Base-by-base conservation (phyloP, 2,797 vertebrate genomes). In the Heteromormyrus szaboi region DNA sequence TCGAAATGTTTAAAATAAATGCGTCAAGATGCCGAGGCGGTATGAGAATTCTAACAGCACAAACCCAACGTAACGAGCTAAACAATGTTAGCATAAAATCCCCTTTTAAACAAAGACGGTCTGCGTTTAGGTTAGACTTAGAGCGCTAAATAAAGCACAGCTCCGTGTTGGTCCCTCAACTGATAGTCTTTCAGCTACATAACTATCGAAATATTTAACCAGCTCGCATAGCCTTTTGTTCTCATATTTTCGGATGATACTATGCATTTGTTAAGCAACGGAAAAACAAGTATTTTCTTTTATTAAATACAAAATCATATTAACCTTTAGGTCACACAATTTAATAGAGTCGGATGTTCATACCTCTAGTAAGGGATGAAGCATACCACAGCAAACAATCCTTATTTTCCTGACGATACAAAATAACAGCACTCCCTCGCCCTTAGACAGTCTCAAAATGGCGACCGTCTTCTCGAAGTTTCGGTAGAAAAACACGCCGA, bases 401-500 rank as follows among this genome's bases (percentile, higher is more conserved):
- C 2, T 53, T 11, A 11, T 25, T 76, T 85, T 51, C 25, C 59
- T 5, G 25, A 65, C 81, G 7, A 85, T 9, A 44, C 11, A 8
- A 50, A 68, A 41, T 4, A 5, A 50, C 17, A 37, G 19, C 22
- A 2, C 33, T 8, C 11, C 11, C 22, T 19, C 9, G 33, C 7
- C 22, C 5, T 22, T 8, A 44, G 37, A 33, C 46, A 7, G 41
- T n/a, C 56, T 56, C 12, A 86, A 90, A 79, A 87, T 89, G 89
- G 79, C 88, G 54, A 85, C 59, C 2, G 56, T 22, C 25, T 59
- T 51, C 81, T 59, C 53, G 86, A 85, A 46, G 14, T 59, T 89
- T 89, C 89, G 44, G 7, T 19, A 68, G 83, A 79, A 85, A 86
- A 86, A 88, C 87, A 88, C 72, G 7, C 7, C 48, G 50, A 83